phyloP scores from a whole-genome alignment of 2,888 invertebrate species.

The Hypena proboscidalis region DNA sequence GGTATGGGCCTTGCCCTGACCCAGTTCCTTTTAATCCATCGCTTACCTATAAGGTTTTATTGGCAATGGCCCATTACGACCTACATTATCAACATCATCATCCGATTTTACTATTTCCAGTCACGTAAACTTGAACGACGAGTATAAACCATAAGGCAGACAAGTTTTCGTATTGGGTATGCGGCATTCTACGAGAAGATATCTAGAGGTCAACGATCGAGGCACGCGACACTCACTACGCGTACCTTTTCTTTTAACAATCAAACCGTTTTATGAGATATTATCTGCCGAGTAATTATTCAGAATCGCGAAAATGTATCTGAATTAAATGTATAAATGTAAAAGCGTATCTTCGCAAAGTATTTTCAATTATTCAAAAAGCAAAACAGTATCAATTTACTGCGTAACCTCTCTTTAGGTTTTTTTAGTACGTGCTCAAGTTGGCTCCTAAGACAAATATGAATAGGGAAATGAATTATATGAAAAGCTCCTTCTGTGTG shows the following conservation, averaged over 20 bases:
- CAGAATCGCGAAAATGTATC: conserved; percentile 12
- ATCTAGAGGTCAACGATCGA: conserved; percentile 42
- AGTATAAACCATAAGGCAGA: conserved; percentile 76
- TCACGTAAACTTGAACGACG: conserved; percentile 83
- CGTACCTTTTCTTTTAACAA: conserved; percentile 39
- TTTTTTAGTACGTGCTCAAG: conserved; percentile 55
- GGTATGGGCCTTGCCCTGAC: conserved; percentile 78
- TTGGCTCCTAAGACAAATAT: conserved; percentile 82
- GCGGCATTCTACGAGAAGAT: conserved; percentile 48
- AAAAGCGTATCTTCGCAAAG: conserved; percentile 11
- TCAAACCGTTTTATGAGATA: conserved; percentile 33
- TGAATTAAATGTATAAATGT: conserved; percentile 17
- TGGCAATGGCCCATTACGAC: conserved; percentile 84
- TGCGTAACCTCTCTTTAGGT: conserved; percentile 39
- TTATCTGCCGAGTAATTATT: conserved; percentile 29
- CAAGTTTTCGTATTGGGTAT: conserved; percentile 52
- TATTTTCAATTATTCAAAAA: conserved; percentile 29
- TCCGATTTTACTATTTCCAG: conserved; percentile 85
- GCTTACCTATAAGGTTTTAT: conserved; percentile 85
- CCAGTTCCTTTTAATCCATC: conserved; percentile 83
- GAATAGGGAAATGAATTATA: conserved; percentile 84
- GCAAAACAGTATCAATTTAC: conserved; percentile 25
- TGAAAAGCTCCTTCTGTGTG: conserved; percentile 79
- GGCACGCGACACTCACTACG: conserved; percentile 41
- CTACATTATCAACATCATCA: conserved; percentile 85